Evolutionary conservation across 2,888 invertebrate species (phyloP).

Genomic region (Thecophora atra): DNA sequence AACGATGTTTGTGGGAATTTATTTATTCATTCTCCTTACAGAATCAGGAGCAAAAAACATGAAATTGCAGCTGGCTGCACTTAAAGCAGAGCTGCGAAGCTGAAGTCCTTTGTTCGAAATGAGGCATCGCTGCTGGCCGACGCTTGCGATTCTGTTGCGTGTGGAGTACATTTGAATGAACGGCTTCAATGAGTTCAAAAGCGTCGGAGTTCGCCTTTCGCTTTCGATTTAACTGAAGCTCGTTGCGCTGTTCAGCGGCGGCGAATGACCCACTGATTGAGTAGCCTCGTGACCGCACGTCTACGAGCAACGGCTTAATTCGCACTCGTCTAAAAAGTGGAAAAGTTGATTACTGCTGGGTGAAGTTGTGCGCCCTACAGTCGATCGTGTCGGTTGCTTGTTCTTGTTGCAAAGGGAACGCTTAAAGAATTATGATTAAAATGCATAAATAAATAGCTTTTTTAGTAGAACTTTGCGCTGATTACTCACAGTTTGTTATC

Average conservation of each 20-base stretch:
- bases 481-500: too few relatives aligned
- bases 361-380: neutral
- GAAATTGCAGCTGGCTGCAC: neutral
- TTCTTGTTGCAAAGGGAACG: neutral
- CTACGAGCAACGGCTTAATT: constrained; percentile 12
- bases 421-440: too few relatives aligned
- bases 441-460: too few relatives aligned
- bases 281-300: neutral
- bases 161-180: constrained; percentile 10
- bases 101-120: too few relatives aligned
- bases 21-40: neutral
- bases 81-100: neutral
- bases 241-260: neutral
- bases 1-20: neutral
- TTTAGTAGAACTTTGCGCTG: too few relatives aligned
- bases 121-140: neutral
- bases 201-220: neutral
- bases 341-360: neutral
- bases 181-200: constrained; percentile 23
- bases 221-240: neutral
- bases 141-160: neutral
- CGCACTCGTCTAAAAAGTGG: neutral
- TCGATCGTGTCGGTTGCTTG: neutral
- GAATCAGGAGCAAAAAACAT: neutral
- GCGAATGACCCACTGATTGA: neutral